Base-by-base conservation (phyloP, 2,113 vertebrate genomes). In the Hiodon alosoides region DNA sequence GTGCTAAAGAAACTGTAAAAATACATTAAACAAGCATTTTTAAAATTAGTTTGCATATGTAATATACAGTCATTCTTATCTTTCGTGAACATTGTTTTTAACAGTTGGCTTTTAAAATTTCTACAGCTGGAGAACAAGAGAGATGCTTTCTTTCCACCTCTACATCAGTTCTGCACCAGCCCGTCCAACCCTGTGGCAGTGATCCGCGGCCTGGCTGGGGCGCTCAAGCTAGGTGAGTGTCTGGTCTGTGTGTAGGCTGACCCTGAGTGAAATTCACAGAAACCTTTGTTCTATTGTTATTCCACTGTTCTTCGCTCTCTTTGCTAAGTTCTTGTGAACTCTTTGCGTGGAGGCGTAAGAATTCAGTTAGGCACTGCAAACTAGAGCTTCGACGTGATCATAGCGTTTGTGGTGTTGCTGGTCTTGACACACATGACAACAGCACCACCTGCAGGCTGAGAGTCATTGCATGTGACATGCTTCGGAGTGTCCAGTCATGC, bases 91-190 rank as follows among this genome's bases (percentile, higher is more conserved):
- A 31, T 51, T 60, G 10, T 69, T 31, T 77, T 67, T 7, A 3
- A 54, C 31, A 8, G 76, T 10, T 13, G 76, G 11, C 62, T 74
- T 72, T 79, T 46, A 13, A 77, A 75, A 67, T 87, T 66, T 88
- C 81, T 85, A 53, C 92, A 99, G 97, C 91, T 99, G 83, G 96
- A 98, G 91, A 98, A 97, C 88, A 99, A 99, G 90, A 92, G 96
- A 85, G 97, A 98, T 75, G 96, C 94, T 85, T 98, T 98, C 91
- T 99, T 95, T 89, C 97, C 97, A 82, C 95, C 97, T 60, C 93
- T 99, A 81, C 97, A 99, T 84, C 97, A 99, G 85, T 99, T 99
- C 93, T 99, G 97, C 94, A 99, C 96, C 88, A 99, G 97, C 90
- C 93, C 95, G 74, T 93, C 95, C 90, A 99, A 98, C 88, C 97